These are phyloP conservation scores for Ondatra zibethicus DNA, from an alignment of 2,113 vertebrate species.

Conservation along the genomic window DNA sequence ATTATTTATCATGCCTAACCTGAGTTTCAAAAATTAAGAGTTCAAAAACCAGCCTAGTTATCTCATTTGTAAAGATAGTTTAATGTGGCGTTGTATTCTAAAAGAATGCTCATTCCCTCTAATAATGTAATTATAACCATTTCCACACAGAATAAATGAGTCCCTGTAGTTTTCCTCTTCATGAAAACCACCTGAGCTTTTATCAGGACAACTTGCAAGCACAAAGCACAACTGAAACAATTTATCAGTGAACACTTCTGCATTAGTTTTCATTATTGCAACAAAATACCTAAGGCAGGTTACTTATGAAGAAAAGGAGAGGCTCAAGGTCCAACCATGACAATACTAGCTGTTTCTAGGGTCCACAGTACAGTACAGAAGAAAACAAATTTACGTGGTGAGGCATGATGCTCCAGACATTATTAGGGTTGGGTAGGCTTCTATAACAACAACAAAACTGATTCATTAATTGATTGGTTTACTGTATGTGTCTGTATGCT, in stretches of 20 bases:
- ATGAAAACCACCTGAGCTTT: not conserved
- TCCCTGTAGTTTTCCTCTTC: not conserved
- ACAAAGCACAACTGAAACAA: not conserved
- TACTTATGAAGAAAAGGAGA: not conserved
- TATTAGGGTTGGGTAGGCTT: not conserved
- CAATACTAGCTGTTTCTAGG: not conserved
- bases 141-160: conserved; percentile 29
- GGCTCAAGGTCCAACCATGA: not conserved
- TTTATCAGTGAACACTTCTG: not conserved
- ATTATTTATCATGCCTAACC: not conserved
- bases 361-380: not conserved
- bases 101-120: not conserved
- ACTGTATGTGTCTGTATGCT: not conserved
- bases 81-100: not conserved
- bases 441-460: too few relatives aligned
- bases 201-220: conserved; percentile 6
- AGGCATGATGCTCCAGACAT: not conserved
- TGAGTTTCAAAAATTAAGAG: conserved; percentile 25
- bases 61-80: not conserved
- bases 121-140: conserved; percentile 32
- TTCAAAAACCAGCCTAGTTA: not conserved
- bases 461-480: not conserved
- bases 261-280: not conserved
- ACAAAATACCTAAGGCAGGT: not conserved
- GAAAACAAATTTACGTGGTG: not conserved